phyloP scores from a whole-genome alignment of 2,113 vertebrate species.

The Malaclemys terrapin region DNA sequence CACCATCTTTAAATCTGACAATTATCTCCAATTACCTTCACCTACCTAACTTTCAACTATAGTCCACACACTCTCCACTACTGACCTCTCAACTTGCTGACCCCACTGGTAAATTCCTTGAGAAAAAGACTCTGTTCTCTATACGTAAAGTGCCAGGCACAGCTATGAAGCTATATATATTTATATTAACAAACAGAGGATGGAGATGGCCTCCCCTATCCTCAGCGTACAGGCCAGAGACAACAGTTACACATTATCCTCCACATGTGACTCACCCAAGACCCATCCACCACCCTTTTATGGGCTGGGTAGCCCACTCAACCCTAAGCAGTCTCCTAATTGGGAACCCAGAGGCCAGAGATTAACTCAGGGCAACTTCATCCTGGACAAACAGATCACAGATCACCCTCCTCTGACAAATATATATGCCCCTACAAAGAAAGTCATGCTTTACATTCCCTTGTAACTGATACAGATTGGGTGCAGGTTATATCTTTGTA shows the following conservation, averaged over 20 bases:
- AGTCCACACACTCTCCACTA: neutral
- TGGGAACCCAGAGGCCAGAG: neutral
- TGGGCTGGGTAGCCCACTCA: neutral
- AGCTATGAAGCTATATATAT: neutral
- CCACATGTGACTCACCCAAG: neutral
- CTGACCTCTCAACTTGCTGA: neutral
- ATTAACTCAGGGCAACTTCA: rapidly evolving
- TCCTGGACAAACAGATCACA: neutral
- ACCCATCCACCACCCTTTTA: neutral
- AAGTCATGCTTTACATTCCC: neutral
- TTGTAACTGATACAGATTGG: neutral
- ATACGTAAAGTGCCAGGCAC: neutral
- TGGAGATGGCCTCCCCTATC: neutral
- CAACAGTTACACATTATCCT: neutral
- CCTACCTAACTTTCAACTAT: neutral
- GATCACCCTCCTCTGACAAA: neutral
- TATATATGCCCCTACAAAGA: neutral
- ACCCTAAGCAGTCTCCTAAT: neutral
- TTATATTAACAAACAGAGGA: neutral
- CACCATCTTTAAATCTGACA: neutral
- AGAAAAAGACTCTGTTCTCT: neutral
- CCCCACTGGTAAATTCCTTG: neutral
- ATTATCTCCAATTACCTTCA: neutral
- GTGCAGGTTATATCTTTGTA: neutral
- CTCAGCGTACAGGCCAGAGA: neutral